Evolutionary conservation across 2,113 vertebrate species (phyloP).

Genomic region (Zapus hudsonius): DNA sequence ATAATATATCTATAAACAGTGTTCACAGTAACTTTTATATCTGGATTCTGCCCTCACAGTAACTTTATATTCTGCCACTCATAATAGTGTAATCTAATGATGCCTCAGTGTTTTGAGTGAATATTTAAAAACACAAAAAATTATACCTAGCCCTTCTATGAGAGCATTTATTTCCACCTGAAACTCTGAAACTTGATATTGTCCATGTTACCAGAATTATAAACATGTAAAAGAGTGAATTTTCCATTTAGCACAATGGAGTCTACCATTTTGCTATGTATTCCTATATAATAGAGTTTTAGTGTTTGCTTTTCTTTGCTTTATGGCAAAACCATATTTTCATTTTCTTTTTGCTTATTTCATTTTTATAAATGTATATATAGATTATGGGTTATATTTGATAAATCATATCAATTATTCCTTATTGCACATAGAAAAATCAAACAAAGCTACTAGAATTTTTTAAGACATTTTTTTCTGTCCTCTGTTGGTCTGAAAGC

Average conservation of each 20-base stretch:
- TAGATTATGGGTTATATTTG: neutral
- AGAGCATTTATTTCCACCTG: no score
- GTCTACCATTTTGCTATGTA: neutral
- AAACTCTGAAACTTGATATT: neutral
- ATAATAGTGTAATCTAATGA: no score
- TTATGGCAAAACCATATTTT: neutral
- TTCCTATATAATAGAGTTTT: neutral
- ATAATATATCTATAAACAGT: neutral
- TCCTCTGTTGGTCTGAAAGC: neutral
- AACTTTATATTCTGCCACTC: no score
- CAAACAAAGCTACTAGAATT: neutral
- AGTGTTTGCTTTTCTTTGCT: neutral
- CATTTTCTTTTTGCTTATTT: neutral
- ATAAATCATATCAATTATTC: neutral
- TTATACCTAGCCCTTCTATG: no score
- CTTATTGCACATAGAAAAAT: neutral
- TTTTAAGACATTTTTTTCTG: neutral
- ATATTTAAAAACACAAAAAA: no score
- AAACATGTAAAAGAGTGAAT: neutral
- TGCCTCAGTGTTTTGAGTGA: no score
- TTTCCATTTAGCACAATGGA: neutral
- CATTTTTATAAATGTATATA: neutral
- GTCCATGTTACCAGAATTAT: neutral
- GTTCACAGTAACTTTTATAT: neutral
- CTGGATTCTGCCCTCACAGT: neutral